Percentiles rank a stretch among this genome's conserved stretches.
Conservation (phyloP, 2,113 vertebrate species). For the Arothron firmamentum region DNA sequence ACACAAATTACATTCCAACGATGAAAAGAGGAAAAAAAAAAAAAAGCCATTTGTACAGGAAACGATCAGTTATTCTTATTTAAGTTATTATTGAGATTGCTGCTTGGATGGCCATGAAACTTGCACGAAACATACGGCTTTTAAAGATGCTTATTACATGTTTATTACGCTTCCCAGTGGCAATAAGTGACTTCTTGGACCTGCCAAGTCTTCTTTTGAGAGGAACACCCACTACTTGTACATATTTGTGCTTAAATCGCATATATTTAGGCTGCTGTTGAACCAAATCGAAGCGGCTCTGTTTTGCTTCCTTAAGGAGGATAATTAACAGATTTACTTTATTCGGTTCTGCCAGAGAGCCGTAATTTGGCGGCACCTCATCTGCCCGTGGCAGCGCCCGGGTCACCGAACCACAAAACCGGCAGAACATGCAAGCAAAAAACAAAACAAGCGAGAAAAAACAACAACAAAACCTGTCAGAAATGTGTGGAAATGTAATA, state of each 20-base stretch:
- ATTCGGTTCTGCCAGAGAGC: constrained; percentile 2
- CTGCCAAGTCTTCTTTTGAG: constrained; percentile 16
- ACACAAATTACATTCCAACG: constrained; percentile 18
- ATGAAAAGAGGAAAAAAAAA: neutral
- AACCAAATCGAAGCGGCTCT: constrained; percentile 13
- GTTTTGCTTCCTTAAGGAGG: constrained; percentile 8
- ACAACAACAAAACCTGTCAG: too few species aligned
- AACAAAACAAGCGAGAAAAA: neutral
- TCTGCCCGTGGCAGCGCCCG: neutral
- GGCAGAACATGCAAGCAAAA: neutral
- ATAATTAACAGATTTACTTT: constrained; percentile 16
- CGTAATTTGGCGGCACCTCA: neutral
- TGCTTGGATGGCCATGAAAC: neutral
- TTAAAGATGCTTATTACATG: too few species aligned
- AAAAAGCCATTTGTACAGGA: neutral
- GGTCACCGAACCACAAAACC: neutral
- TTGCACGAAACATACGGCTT: neutral
- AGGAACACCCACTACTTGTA: constrained; percentile 23
- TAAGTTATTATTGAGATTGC: neutral
- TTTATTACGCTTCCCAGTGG: neutral
- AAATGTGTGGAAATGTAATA: constrained; percentile 12
- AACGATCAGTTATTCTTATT: neutral
- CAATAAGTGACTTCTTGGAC: constrained; percentile 10
- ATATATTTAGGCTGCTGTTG: constrained; percentile 14
- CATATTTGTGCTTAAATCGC: constrained; percentile 28